A percentile compares a stretch with the other conserved stretches of the same genome.
phyloP scores from a whole-genome alignment of 1,140 invertebrate genomes.

The Papilio helenus region DNA sequence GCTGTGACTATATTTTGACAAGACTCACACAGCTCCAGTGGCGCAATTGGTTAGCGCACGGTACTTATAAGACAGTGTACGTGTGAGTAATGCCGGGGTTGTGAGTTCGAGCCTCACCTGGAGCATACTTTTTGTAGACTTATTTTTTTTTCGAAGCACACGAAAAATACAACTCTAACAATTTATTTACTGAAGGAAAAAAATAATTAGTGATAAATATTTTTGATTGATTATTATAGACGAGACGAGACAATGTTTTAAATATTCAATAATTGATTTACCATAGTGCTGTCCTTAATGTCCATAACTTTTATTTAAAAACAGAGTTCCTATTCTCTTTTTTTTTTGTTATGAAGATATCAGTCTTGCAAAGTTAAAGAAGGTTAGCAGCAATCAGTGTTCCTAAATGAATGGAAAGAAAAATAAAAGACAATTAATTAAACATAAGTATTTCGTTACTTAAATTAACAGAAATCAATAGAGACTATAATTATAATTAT shows the following conservation, averaged over 20 bases:
- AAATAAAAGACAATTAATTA: constrained; percentile 27
- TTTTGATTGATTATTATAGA: no score
- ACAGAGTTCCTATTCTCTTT: no score
- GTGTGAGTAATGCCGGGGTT: constrained; percentile 97
- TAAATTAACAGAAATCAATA: constrained; percentile 2
- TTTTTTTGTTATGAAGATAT: no score
- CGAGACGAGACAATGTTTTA: no score
- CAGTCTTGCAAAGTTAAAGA: background rate
- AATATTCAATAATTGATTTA: no score
- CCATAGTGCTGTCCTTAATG: no score
- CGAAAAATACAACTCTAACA: background rate
- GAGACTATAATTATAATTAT: constrained; percentile 7
- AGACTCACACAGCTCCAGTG: constrained; percentile 88
- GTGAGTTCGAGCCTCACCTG: constrained; percentile 98
- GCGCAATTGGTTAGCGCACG: constrained; percentile 99
- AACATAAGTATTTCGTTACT: constrained; percentile 8
- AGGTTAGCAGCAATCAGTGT: background rate
- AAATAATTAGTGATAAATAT: no score
- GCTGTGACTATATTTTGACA: constrained; percentile 49
- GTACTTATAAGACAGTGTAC: constrained; percentile 97
- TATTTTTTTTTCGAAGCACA: constrained; percentile 26
- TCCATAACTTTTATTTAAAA: no score
- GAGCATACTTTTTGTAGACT: constrained; percentile 84
- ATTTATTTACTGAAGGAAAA: background rate
- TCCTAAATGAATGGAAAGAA: background rate